Conservation (phyloP, 1,140 invertebrate species). For the Lithobius niger region DNA sequence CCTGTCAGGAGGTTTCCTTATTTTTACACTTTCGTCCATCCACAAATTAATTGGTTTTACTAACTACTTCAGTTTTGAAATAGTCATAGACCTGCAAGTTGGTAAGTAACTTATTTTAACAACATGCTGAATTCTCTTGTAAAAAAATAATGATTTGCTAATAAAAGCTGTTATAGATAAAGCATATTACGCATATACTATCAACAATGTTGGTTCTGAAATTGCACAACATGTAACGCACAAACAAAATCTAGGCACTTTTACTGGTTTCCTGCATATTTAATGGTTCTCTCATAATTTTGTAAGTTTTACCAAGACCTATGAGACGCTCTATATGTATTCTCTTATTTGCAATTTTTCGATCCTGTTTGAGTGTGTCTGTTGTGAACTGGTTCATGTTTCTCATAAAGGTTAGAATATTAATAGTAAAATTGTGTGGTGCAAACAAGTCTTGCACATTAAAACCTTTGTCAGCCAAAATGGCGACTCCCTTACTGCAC, state of each 20-base stretch:
- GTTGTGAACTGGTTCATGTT: not conserved
- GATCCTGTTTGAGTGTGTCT: not conserved
- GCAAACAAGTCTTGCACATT: not conserved
- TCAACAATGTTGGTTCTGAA: too few relatives aligned
- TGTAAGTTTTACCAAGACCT: not conserved
- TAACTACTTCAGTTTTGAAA: too few relatives aligned
- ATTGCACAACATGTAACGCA: not conserved
- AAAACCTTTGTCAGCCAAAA: constrained; percentile 33
- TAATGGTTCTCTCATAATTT: not conserved
- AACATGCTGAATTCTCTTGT: too few relatives aligned
- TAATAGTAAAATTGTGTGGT: not conserved
- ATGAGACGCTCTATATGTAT: not conserved
- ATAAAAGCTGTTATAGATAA: too few relatives aligned
- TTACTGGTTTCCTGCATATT: not conserved
- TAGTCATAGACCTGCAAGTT: too few relatives aligned
- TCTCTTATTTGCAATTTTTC: not conserved
- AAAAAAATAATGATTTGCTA: too few relatives aligned
- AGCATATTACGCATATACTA: too few relatives aligned
- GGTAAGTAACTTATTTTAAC: too few relatives aligned
- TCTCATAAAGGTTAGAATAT: not conserved
- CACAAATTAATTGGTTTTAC: too few relatives aligned
- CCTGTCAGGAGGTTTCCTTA: too few relatives aligned
- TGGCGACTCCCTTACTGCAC: constrained; percentile 27
- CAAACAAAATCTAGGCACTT: not conserved
- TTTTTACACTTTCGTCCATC: too few relatives aligned